Percentiles rank a stretch among this genome's conserved stretches.
Conservation (phyloP, 2,113 vertebrate species). For the Takifugu flavidus region DNA sequence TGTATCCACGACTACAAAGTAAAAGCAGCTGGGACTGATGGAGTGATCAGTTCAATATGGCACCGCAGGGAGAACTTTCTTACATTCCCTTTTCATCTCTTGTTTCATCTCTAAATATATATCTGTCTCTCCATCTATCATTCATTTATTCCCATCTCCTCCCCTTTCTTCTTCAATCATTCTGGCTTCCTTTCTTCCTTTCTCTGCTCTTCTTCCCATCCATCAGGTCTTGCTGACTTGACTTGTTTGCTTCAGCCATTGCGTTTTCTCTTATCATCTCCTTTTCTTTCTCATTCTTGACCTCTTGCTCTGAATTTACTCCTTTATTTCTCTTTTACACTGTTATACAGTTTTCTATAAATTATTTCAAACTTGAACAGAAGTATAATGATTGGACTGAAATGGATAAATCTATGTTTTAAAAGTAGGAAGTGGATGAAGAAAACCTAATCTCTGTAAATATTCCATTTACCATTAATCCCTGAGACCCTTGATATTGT, state of each 20-base stretch:
- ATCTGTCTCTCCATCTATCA: conserved; percentile 42
- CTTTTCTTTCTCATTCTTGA: not conserved
- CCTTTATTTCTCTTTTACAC: not conserved
- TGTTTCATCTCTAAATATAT: conserved; percentile 54
- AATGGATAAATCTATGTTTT: too few species aligned
- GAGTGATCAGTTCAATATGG: conserved; percentile 58
- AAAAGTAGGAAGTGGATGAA: too few species aligned
- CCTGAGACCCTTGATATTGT: not conserved
- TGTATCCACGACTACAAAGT: conserved; percentile 33
- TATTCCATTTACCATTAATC: too few species aligned
- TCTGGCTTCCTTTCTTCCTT: not conserved
- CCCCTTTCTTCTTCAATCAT: conserved; percentile 12
- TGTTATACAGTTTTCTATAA: too few species aligned
- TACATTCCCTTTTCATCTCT: conserved; percentile 42
- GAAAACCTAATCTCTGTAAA: too few species aligned
- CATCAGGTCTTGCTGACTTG: not conserved
- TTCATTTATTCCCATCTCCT: conserved; percentile 31
- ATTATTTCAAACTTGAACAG: too few species aligned
- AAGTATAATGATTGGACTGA: too few species aligned
- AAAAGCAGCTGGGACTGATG: conserved; percentile 45
- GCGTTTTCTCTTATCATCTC: not conserved
- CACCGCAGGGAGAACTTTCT: conserved; percentile 31
- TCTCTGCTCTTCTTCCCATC: not conserved
- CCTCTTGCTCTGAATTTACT: too few species aligned
- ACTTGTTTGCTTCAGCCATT: not conserved